phyloP scores from a whole-genome alignment of 1,140 invertebrate species.

The Panagrolaimus sp. region DNA sequence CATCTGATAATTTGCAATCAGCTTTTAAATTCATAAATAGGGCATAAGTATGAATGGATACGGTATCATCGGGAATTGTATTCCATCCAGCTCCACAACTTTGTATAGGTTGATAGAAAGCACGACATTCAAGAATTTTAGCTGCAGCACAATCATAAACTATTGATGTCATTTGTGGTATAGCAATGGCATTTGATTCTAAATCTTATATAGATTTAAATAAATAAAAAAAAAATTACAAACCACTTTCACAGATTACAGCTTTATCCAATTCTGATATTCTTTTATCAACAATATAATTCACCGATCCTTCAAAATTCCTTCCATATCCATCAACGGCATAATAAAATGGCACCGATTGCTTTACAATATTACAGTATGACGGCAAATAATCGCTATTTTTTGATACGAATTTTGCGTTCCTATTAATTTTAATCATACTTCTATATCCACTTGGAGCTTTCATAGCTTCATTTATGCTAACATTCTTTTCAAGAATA shows the following conservation, averaged over 20 bases:
- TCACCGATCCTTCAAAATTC: neutral
- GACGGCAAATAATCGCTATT: neutral
- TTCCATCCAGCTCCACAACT: neutral
- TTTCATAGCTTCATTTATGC: neutral
- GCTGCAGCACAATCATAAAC: slow-evolving; percentile 3
- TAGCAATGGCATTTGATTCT: neutral
- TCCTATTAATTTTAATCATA: neutral
- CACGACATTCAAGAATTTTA: neutral
- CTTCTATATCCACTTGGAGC: neutral
- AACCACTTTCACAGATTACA: neutral
- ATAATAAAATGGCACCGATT: neutral
- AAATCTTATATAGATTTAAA: neutral
- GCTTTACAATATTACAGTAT: neutral
- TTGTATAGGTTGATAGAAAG: neutral
- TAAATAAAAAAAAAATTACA: neutral
- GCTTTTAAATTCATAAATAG: neutral
- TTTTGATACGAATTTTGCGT: neutral
- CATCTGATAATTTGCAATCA: neutral
- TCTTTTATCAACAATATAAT: neutral
- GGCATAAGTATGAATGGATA: neutral
- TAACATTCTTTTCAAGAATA: neutral
- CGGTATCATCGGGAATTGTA: neutral
- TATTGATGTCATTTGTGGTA: neutral
- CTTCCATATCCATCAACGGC: neutral
- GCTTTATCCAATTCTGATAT: neutral